Percentiles rank a stretch among this genome's conserved stretches.
Conservation (phyloP, 2,888 invertebrate genomes). For the Meganola albula region DNA sequence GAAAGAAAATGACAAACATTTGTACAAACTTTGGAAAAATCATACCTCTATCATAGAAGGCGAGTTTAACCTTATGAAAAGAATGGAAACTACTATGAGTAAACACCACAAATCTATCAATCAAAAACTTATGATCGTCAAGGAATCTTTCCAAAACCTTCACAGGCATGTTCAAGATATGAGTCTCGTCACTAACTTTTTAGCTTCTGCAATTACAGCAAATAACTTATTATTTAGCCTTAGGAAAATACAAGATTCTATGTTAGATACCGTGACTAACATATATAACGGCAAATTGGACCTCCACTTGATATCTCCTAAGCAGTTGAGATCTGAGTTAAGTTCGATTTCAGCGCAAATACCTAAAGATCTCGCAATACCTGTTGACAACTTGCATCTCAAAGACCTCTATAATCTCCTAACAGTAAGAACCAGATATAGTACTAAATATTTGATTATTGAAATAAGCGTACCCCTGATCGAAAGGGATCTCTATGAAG, state of each 20-base stretch:
- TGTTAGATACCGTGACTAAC: slow-evolving; percentile 15
- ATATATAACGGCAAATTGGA: slow-evolving; percentile 15
- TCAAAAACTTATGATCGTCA: slow-evolving; percentile 3
- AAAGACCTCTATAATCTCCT: slow-evolving; percentile 14
- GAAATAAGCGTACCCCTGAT: background rate
- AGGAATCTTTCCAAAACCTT: background rate
- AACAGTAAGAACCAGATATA: slow-evolving; percentile 4
- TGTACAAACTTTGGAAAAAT: background rate
- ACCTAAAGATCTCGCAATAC: slow-evolving; percentile 13
- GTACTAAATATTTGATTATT: background rate
- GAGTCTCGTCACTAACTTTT: slow-evolving; percentile 3
- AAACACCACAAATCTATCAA: slow-evolving; percentile 14
- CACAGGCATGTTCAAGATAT: background rate
- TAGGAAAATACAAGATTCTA: slow-evolving; percentile 11
- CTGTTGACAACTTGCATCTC: slow-evolving; percentile 10
- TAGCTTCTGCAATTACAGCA: slow-evolving; percentile 7
- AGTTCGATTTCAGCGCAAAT: slow-evolving; percentile 12
- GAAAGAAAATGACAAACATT: background rate
- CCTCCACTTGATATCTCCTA: slow-evolving; percentile 14
- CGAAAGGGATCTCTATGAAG: background rate
- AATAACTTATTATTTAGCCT: slow-evolving; percentile 9
- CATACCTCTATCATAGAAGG: slow-evolving; percentile 21
- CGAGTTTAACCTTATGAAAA: slow-evolving; percentile 17
- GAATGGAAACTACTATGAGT: slow-evolving; percentile 9
- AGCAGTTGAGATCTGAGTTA: slow-evolving; percentile 14